Percentiles rank a stretch among this genome's conserved stretches.
Evolutionary conservation across 37 sponge, comb jelly and placozoan species (phyloP).

Genomic region (Lycopodina hypogea): DNA sequence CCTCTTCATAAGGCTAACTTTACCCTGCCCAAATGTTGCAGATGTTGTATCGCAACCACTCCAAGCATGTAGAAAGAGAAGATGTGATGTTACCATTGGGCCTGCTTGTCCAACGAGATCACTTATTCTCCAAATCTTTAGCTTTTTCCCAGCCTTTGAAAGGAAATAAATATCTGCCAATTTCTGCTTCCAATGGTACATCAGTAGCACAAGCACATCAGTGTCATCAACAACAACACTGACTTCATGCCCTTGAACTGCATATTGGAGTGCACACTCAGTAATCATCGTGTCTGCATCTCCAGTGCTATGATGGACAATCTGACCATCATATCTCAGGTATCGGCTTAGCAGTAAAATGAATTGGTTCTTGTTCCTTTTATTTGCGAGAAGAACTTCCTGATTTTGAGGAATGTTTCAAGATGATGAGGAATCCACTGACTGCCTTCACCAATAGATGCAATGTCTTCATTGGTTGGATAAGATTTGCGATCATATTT

Average conservation of each 20-base stretch:
- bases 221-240: neutral
- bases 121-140: slow-evolving; percentile 31
- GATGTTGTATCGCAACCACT: too few relatives aligned
- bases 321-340: slow-evolving; percentile 7
- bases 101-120: slow-evolving; percentile 25
- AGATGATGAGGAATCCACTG: slow-evolving; percentile 9
- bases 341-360: too few relatives aligned
- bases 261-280: slow-evolving; percentile 23
- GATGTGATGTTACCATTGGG: too few relatives aligned
- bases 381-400: slow-evolving; percentile 27
- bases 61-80: too few relatives aligned
- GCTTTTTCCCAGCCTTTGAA: too few relatives aligned
- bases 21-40: too few relatives aligned
- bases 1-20: too few relatives aligned
- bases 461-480: slow-evolving; percentile 12
- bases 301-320: slow-evolving; percentile 2
- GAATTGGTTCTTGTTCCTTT: too few relatives aligned
- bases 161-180: too few relatives aligned
- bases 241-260: slow-evolving; percentile 7
- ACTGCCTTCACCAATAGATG: slow-evolving; percentile 20
- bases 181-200: slow-evolving; percentile 21
- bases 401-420: slow-evolving; percentile 12
- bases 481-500: slow-evolving; percentile 1
- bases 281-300: slow-evolving; percentile 35
- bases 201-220: slow-evolving; percentile 10